Base-by-base conservation (phyloP, 1,140 invertebrate species). In the Aphis gossypii region DNA sequence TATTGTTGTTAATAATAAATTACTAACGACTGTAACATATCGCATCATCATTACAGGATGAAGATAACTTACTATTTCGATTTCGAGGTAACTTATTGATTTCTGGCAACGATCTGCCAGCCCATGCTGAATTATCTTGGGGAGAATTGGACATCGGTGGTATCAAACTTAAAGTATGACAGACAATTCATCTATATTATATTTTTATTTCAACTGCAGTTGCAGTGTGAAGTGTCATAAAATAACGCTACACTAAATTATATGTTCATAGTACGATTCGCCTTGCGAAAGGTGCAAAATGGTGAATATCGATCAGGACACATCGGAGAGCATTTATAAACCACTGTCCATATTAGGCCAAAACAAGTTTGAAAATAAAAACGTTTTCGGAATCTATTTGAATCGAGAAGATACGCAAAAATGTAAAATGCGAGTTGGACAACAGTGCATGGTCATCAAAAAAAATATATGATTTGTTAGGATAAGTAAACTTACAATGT, bases 271-370 rank as follows among this genome's bases (percentile, higher is more conserved):
- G 97, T 96, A 97, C 84, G 96, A 97, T 94, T 97, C 97, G 5
- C 96, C 96, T 56, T 99, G 99, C 95, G 97, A 96, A 21, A 96
- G 99, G 93, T 99, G 98, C 95, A 98, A 99, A 95, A 99, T 99
- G 98, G 97, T 99, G 87, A 99, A 98, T 94, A 97, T 99, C 93
- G 97, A 99, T 95, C 98, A 98, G 96, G 95, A 96, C 25, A 98
- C 97, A 25, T 98, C 97, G 1, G 95, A 97, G 94, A 97, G 97
- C 94, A 97, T 97, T 25, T 96, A 97, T 2, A 98, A 99, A 95
- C 98, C 98, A 7, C 95, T 99, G n/a, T 96, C 97, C 94, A 97
- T 98, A 9, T 96, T 99, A 94, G 96, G 97, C 8, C 92, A 84
- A 8, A 96, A 96, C 94, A 96, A 96, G 94, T 97, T 97, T 94